Conservation (phyloP, 2,888 invertebrate genomes). For the Lamellibrachia columna region DNA sequence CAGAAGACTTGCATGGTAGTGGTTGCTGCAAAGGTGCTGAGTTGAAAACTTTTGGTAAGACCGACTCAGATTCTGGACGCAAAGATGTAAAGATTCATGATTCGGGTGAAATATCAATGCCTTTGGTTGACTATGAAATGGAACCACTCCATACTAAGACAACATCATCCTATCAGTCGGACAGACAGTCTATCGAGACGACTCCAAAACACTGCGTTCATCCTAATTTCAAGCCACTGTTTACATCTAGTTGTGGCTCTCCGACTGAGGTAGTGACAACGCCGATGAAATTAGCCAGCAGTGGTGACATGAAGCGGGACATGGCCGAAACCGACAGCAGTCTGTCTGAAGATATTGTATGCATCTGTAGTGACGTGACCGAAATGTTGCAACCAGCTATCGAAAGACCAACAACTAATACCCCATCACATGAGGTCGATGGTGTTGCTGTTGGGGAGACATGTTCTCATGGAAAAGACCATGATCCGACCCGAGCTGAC, state of each 20-base stretch:
- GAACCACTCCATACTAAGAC: neutral
- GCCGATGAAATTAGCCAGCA: neutral
- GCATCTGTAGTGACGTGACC: neutral
- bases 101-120: neutral
- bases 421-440: neutral
- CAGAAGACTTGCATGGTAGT: too few relatives aligned
- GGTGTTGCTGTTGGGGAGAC: neutral
- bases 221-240: neutral
- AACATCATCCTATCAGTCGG: neutral
- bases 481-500: neutral
- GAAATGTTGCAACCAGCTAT: neutral
- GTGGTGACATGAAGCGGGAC: neutral
- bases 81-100: neutral
- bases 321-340: neutral
- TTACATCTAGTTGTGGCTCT: neutral
- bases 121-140: neutral
- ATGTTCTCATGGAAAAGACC: neutral
- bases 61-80: neutral
- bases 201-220: slow-evolving; percentile 6
- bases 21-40: neutral
- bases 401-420: neutral
- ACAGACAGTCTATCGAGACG: too few relatives aligned
- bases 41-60: neutral
- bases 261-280: neutral
- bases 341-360: neutral